A percentile compares a stretch with the other conserved stretches of the same genome.
These are phyloP conservation scores for Galbula dea DNA, from an alignment of 2,113 vertebrate species.

Conservation along the genomic window DNA sequence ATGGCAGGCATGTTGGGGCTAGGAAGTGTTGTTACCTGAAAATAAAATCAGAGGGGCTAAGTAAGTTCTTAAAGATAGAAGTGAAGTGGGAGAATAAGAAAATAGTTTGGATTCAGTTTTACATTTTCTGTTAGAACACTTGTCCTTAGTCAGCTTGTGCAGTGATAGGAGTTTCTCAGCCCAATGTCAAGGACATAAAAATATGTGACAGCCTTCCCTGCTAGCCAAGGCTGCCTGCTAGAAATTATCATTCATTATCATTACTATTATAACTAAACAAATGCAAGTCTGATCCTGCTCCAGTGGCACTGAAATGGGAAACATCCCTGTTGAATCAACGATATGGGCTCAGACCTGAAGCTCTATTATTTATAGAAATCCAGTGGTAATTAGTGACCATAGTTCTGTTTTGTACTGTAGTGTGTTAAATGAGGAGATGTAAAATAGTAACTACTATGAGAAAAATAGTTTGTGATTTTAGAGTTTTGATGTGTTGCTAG, in stretches of 20 bases:
- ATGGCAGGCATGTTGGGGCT: not conserved
- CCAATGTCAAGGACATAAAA: not conserved
- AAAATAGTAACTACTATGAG: constrained; percentile 9
- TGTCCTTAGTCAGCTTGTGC: not conserved
- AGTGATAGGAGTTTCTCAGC: constrained; percentile 11
- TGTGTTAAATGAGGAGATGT: constrained; percentile 8
- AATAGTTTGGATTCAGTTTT: constrained; percentile 7
- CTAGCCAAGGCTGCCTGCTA: not conserved
- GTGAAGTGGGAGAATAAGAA: not conserved
- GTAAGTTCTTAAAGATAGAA: not conserved
- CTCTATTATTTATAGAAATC: not conserved
- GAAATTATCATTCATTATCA: constrained; percentile 50
- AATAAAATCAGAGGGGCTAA: not conserved
- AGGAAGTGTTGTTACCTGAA: not conserved
- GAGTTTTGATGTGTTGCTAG: constrained; percentile 1
- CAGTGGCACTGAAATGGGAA: constrained; percentile 17
- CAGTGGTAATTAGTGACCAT: not conserved
- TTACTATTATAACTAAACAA: constrained; percentile 5
- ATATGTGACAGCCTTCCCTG: constrained; percentile 17
- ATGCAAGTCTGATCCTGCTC: not conserved
- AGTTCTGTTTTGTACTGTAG: not conserved
- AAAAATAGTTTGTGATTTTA: constrained; percentile 24
- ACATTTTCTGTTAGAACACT: not conserved
- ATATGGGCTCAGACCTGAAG: not conserved
- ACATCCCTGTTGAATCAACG: constrained; percentile 5